These are phyloP conservation scores for Scaptodrosophila latifasciaeformis DNA, from an alignment of 2,888 invertebrate species.

Conservation along the genomic window DNA sequence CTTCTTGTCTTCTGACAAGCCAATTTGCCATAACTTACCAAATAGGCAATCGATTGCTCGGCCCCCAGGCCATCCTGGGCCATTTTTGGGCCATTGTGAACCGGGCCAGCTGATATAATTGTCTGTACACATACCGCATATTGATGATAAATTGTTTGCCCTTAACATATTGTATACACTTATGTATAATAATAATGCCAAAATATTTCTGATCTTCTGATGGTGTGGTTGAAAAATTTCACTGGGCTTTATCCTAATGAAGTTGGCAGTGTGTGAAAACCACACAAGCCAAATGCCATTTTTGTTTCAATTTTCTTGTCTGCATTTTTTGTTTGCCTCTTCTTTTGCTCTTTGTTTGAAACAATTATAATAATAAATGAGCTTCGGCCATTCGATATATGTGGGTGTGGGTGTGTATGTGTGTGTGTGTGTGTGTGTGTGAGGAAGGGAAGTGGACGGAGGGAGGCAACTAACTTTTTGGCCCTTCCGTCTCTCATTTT, in stretches of 20 bases:
- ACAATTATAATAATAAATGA: conserved; percentile 64
- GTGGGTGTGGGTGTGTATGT: neutral
- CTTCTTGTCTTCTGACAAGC: too few relatives aligned
- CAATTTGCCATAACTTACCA: too few relatives aligned
- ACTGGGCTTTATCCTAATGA: conserved; percentile 54
- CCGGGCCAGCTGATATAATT: conserved; percentile 33
- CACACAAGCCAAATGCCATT: conserved; percentile 12
- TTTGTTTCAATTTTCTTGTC: conserved; percentile 15
- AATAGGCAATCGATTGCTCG: too few relatives aligned
- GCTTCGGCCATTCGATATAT: conserved; percentile 27
- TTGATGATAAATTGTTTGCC: conserved; percentile 48
- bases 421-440: conserved; percentile 6
- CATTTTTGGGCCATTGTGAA: too few relatives aligned
- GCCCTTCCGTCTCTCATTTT: too few relatives aligned
- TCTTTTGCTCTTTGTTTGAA: conserved; percentile 21
- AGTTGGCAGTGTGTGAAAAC: too few relatives aligned
- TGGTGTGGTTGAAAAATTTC: conserved; percentile 15
- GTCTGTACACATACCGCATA: conserved; percentile 47
- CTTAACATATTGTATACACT: conserved; percentile 14
- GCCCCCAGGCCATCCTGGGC: too few relatives aligned
- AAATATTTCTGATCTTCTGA: neutral
- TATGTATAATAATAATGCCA: neutral
- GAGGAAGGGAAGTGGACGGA: too few relatives aligned
- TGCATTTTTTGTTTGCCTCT: conserved; percentile 19
- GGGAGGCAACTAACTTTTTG: too few relatives aligned